A percentile compares a stretch with the other conserved stretches of the same genome.
These are phyloP conservation scores for Mactra quadrangularis DNA, from an alignment of 1,140 invertebrate genomes.

Conservation along the genomic window DNA sequence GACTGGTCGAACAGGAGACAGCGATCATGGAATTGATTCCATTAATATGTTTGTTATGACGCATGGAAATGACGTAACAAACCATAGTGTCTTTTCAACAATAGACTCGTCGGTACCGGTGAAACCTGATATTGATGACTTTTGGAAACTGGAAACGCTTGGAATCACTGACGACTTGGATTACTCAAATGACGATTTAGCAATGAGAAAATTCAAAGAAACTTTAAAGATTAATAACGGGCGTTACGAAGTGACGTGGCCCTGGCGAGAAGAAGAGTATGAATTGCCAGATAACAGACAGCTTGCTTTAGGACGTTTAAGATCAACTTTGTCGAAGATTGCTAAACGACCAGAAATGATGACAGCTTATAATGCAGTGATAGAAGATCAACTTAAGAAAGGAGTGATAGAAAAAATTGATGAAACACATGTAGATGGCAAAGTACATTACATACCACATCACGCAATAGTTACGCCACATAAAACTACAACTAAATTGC, in stretches of 20 bases:
- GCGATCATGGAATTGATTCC: background rate
- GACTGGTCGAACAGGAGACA: background rate
- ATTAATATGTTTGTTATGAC: constrained; percentile 16
- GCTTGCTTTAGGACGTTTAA: background rate
- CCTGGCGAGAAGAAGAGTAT: background rate
- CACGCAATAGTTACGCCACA: constrained; percentile 11
- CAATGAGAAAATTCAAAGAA: background rate
- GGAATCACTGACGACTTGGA: background rate
- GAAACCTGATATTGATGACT: background rate
- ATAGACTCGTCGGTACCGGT: no score
- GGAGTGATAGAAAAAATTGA: no score
- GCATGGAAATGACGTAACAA: constrained; percentile 1
- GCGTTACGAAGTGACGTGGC: background rate
- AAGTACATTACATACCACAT: constrained; percentile 54
- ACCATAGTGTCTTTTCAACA: background rate
- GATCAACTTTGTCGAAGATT: no score
- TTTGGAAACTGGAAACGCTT: background rate
- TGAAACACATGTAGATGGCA: no score
- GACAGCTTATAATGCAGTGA: constrained; percentile 5
- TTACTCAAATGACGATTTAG: background rate
- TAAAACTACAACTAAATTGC: constrained; percentile 18
- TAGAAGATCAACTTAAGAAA: constrained; percentile 7
- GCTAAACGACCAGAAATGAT: constrained; percentile 10
- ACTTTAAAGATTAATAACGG: background rate
- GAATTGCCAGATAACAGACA: constrained; percentile 1